Conservation (phyloP, 2,113 vertebrate species). For the Stigmatopora argus region DNA sequence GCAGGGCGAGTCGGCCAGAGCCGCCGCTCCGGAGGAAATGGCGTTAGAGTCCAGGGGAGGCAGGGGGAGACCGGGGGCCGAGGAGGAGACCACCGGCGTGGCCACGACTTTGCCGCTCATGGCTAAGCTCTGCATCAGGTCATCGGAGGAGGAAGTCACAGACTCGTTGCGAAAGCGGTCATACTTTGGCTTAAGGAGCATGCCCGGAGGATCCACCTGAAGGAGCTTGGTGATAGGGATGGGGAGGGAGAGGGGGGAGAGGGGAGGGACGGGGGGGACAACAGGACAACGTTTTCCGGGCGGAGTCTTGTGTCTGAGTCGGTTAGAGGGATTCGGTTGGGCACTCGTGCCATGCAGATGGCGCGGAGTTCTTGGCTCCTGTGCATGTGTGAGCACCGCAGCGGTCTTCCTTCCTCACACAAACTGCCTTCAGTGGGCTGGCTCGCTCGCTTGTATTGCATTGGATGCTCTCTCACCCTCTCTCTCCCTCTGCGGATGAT, state of each 20-base stretch:
- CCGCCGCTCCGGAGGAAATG: conserved; percentile 59
- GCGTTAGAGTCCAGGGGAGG: conserved; percentile 61
- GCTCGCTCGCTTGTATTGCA: not conserved
- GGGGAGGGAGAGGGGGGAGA: conserved; percentile 12
- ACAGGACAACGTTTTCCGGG: conserved; percentile 42
- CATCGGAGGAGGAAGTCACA: conserved; percentile 76
- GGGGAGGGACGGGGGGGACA: conserved; percentile 29
- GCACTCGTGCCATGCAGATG: conserved; percentile 35
- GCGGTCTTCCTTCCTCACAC: conserved; percentile 35
- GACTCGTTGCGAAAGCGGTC: conserved; percentile 83
- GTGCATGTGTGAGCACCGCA: conserved; percentile 57
- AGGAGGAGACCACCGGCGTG: conserved; percentile 69
- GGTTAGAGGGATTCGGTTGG: conserved; percentile 51
- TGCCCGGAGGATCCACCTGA: conserved; percentile 72
- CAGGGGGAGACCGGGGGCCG: conserved; percentile 58
- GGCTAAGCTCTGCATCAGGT: conserved; percentile 77
- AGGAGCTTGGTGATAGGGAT: conserved; percentile 45
- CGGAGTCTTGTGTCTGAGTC: conserved; percentile 49
- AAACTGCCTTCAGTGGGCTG: conserved; percentile 36
- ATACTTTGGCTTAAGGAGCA: conserved; percentile 86
- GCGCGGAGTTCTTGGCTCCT: conserved; percentile 42
- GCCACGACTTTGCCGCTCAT: conserved; percentile 78
- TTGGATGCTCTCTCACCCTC: conserved; percentile 37
- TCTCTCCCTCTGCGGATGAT: conserved; percentile 69
- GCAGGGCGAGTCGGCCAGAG: conserved; percentile 71